Conservation (phyloP, 2,888 invertebrate species). For the Tromatobia lineatoria region DNA sequence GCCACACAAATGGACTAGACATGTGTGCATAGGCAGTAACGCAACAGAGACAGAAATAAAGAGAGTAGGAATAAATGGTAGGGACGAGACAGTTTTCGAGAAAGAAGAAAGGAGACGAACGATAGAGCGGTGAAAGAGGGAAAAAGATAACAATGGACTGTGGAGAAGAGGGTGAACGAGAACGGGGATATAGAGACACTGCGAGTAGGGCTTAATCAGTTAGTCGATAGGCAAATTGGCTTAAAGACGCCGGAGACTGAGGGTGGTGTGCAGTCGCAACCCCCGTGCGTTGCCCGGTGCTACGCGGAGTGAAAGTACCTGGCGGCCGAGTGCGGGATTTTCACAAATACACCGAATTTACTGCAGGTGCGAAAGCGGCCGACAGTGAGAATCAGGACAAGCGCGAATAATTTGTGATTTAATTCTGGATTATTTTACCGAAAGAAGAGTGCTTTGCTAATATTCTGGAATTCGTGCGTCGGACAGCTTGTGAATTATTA, state of each 20-base stretch:
- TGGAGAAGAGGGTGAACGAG: constrained; percentile 75
- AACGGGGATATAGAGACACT: constrained; percentile 64
- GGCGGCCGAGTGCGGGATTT: constrained; percentile 48
- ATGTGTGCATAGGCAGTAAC: constrained; percentile 15
- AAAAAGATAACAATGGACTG: constrained; percentile 43
- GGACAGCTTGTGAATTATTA: background rate
- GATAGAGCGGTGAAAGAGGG: constrained; percentile 42
- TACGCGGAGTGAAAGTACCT: constrained; percentile 51
- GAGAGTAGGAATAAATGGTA: constrained; percentile 18
- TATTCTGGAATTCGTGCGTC: background rate
- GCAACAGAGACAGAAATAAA: constrained; percentile 47
- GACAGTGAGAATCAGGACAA: background rate
- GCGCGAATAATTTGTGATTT: background rate
- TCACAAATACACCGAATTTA: constrained; percentile 21
- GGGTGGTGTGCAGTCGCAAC: constrained; percentile 79
- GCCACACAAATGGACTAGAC: background rate
- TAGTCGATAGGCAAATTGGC: constrained; percentile 86
- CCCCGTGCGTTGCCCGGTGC: constrained; percentile 65
- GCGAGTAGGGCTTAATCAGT: constrained; percentile 84
- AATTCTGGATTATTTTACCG: background rate
- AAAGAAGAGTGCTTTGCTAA: background rate
- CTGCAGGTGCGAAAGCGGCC: background rate
- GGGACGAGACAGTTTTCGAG: constrained; percentile 35
- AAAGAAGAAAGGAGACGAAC: constrained; percentile 51
- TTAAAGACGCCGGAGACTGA: constrained; percentile 81